These are phyloP conservation scores for Hemithea aestivaria DNA, from an alignment of 2,888 invertebrate species.

Conservation along the genomic window DNA sequence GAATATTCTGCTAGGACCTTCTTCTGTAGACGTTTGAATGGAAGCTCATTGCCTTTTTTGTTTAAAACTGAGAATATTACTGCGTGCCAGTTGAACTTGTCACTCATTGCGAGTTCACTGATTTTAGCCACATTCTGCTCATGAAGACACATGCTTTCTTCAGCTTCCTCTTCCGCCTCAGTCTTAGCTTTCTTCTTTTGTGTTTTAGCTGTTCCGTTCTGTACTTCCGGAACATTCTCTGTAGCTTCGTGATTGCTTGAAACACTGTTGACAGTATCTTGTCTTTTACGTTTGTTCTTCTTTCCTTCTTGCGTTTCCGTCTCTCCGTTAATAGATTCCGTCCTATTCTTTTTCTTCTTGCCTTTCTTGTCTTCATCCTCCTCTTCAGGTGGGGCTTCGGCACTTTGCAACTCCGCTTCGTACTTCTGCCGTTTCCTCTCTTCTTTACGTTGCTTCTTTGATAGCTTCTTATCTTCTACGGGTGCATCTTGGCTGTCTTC, in stretches of 20 bases:
- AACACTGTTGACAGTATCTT: constrained; percentile 57
- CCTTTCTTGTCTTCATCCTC: constrained; percentile 57
- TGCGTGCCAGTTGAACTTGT: constrained; percentile 73
- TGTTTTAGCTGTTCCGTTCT: constrained; percentile 32
- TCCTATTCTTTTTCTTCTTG: constrained; percentile 65
- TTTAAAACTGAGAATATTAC: constrained; percentile 71
- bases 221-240: constrained; percentile 28
- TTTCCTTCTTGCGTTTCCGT: constrained; percentile 40
- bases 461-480: constrained; percentile 44
- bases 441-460: constrained; percentile 71
- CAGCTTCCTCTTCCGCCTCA: constrained; percentile 48
- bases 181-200: constrained; percentile 63
- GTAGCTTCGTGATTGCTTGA: constrained; percentile 31
- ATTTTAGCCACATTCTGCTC: constrained; percentile 70
- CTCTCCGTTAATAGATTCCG: constrained; percentile 43
- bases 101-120: constrained; percentile 47
- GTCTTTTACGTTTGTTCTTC: constrained; percentile 64
- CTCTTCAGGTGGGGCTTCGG: constrained; percentile 41
- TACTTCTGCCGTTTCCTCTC: constrained; percentile 70
- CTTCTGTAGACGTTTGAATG: constrained; percentile 86
- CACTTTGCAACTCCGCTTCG: constrained; percentile 67
- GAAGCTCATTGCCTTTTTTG: constrained; percentile 81
- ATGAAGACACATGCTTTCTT: constrained; percentile 62
- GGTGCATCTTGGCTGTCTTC: constrained; percentile 30
- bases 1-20: constrained; percentile 84